Evolutionary conservation across 2,888 invertebrate genomes (phyloP).

Genomic region (Tipula lateralis): DNA sequence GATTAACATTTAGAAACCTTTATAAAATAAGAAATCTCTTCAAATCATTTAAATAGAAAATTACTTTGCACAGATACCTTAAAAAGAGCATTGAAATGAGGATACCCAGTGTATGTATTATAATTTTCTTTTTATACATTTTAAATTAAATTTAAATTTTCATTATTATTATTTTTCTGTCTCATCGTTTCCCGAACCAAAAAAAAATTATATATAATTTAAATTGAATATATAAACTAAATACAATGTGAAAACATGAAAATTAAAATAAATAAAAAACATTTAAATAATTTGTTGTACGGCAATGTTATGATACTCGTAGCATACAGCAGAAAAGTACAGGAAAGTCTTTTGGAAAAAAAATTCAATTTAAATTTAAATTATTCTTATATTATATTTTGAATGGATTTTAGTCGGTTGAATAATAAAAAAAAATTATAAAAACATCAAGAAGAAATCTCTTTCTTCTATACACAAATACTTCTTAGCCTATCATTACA

Average conservation of each 20-base stretch:
- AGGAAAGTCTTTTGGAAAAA: not conserved
- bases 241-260: slow-evolving; percentile 24
- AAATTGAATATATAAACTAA: slow-evolving; percentile 24
- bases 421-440: not conserved
- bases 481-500: not conserved
- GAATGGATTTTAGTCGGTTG: slow-evolving; percentile 1
- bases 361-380: slow-evolving; percentile 19
- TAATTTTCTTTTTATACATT: not conserved
- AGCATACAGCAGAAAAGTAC: not conserved
- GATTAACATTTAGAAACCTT: not conserved
- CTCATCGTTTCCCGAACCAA: not conserved
- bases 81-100: not conserved
- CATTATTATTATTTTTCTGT: not conserved
- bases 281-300: slow-evolving; percentile 1
- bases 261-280: slow-evolving; percentile 11
- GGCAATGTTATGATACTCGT: not conserved
- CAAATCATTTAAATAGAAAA: slow-evolving; percentile 16
- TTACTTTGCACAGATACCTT: not conserved
- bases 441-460: not conserved
- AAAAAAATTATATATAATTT: not conserved
- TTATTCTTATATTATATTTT: not conserved
- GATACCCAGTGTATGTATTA: not conserved
- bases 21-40: not conserved
- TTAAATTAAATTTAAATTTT: not conserved
- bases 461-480: not conserved